These are phyloP conservation scores for Festucalex cinctus DNA, from an alignment of 2,113 vertebrate species.

Conservation along the genomic window DNA sequence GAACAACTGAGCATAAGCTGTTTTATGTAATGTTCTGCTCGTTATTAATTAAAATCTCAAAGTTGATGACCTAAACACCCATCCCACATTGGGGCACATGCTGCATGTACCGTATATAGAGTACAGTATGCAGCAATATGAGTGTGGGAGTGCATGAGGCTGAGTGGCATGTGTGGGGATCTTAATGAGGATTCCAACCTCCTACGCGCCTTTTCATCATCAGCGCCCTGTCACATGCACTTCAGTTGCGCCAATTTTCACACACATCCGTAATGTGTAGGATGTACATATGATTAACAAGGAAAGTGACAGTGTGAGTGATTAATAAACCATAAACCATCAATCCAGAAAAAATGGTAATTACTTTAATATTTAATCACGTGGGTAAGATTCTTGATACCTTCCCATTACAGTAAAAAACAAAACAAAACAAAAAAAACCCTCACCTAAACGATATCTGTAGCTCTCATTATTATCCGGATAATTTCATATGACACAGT, in stretches of 20 bases:
- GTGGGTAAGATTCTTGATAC: no score
- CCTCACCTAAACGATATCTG: no score
- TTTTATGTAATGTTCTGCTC: conserved; percentile 4
- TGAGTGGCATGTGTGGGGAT: conserved; percentile 20
- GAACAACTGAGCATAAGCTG: conserved; percentile 20
- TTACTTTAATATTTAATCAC: no score
- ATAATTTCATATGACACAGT: no score
- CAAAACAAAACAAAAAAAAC: no score
- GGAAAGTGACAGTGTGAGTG: not conserved
- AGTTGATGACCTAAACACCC: conserved; percentile 4
- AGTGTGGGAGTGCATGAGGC: conserved; percentile 2
- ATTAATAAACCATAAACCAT: no score
- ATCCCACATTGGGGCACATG: conserved; percentile 5
- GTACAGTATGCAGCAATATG: conserved; percentile 6
- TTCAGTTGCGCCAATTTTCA: conserved; percentile 10
- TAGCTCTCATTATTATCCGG: no score
- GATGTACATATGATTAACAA: conserved; percentile 12
- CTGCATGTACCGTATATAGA: not conserved
- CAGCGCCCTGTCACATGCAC: conserved; percentile 34
- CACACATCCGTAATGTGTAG: conserved; percentile 19
- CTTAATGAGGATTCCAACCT: conserved; percentile 54
- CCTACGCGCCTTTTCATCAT: conserved; percentile 40
- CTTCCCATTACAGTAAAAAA: no score
- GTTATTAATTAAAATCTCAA: conserved; percentile 11
- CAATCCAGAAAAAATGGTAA: no score